Percentiles rank a stretch among this genome's conserved stretches.
Evolutionary conservation across 2,797 vertebrate species (phyloP).

Genomic region (Enteromius afrohamiltoni): DNA sequence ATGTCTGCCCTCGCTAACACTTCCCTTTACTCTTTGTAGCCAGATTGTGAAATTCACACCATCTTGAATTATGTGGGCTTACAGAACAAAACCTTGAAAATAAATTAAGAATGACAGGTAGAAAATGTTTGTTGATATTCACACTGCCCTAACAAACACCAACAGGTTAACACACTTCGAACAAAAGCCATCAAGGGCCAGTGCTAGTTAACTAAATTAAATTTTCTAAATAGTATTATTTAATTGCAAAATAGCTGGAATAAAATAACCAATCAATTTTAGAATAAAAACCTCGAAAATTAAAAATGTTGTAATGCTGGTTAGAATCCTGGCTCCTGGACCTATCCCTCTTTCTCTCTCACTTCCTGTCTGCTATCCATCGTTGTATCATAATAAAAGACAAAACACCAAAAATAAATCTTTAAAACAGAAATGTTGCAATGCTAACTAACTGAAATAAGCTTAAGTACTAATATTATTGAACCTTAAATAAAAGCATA

Average conservation of each 20-base stretch:
- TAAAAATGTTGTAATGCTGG: no score
- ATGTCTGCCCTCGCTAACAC: not conserved
- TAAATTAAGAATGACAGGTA: not conserved
- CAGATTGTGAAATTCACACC: not conserved
- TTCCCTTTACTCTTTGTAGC: not conserved
- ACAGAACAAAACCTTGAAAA: constrained; percentile 7
- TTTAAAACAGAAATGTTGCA: not conserved
- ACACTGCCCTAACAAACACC: not conserved
- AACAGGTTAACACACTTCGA: not conserved
- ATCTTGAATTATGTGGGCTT: not conserved
- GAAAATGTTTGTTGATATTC: not conserved
- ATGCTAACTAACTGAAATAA: not conserved
- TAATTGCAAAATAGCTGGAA: no score
- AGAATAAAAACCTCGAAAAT: not conserved
- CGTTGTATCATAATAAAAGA: not conserved
- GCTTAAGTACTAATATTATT: not conserved
- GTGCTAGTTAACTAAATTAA: not conserved
- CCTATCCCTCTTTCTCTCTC: no score
- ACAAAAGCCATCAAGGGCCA: not conserved
- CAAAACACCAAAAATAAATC: not conserved
- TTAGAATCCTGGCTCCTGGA: no score
- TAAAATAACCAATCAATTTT: not conserved
- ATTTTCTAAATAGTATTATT: not conserved
- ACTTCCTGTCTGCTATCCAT: not conserved
- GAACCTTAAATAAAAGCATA: not conserved